Percentiles rank a stretch among this genome's conserved stretches.
Evolutionary conservation across 2,888 invertebrate species (phyloP).

Genomic region (Heliconius ismenius): DNA sequence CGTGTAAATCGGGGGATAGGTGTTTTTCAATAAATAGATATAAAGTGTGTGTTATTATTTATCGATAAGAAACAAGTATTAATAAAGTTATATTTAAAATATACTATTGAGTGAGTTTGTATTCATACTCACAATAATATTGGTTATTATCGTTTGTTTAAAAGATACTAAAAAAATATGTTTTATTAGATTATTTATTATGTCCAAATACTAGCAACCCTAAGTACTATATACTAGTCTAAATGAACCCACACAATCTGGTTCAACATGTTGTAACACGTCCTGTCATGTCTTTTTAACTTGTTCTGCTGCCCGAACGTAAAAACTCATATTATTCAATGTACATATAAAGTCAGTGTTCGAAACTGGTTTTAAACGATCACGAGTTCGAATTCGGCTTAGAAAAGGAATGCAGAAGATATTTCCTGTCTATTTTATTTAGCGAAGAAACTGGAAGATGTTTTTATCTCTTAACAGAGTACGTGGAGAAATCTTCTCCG

Average conservation of each 20-base stretch:
- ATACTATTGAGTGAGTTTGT: no score
- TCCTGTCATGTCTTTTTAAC: conserved; percentile 24
- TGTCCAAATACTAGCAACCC: not conserved
- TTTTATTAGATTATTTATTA: no score
- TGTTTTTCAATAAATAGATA: no score
- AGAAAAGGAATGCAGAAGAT: not conserved
- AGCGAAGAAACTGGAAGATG: not conserved
- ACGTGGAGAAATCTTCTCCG: not conserved
- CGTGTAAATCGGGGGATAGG: no score
- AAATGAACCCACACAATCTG: conserved; percentile 19
- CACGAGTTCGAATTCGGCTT: conserved; percentile 8
- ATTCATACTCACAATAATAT: no score
- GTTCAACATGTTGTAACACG: conserved; percentile 28
- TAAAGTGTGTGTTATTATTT: no score
- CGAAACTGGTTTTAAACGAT: not conserved
- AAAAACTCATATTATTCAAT: conserved; percentile 12
- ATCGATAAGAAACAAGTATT: no score
- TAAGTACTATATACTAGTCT: not conserved
- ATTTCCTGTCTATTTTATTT: not conserved
- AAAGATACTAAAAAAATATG: no score
- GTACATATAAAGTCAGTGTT: not conserved
- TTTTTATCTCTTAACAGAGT: not conserved
- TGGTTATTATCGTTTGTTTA: no score
- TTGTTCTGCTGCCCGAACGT: conserved; percentile 1
- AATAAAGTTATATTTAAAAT: no score